A percentile compares a stretch with the other conserved stretches of the same genome.
phyloP scores from a whole-genome alignment of 2,888 invertebrate genomes.

The Koerneria pararmatus region DNA sequence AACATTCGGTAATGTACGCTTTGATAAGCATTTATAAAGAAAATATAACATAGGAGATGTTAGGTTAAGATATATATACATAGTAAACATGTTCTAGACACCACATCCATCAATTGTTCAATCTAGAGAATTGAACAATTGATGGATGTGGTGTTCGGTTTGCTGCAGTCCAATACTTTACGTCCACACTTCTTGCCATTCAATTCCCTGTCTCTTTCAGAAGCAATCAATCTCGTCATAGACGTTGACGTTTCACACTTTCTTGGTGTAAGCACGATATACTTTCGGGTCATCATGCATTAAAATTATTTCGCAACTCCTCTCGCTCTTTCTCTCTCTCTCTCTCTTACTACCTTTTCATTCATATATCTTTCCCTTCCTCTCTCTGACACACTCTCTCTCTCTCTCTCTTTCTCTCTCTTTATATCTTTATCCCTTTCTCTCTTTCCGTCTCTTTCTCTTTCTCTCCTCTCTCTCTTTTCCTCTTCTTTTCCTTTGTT shows the following conservation, averaged over 20 bases:
- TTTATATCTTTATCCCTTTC: conserved; percentile 4
- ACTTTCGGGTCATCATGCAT: not conserved
- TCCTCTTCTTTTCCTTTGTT: conserved; percentile 1
- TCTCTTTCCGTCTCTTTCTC: not conserved
- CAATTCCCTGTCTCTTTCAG: not conserved
- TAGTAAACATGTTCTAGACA: no score
- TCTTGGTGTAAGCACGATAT: no score
- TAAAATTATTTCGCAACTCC: not conserved
- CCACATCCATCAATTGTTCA: no score
- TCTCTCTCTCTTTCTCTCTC: not conserved
- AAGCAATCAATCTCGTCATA: no score
- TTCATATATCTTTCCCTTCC: not conserved
- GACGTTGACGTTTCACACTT: no score
- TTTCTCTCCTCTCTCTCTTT: not conserved
- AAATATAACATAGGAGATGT: no score
- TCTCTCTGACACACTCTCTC: not conserved
- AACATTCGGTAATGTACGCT: no score
- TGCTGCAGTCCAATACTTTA: no score
- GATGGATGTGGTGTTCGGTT: no score
- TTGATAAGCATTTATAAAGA: no score
- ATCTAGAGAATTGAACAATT: no score
- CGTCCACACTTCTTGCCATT: not conserved
- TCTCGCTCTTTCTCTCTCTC: not conserved
- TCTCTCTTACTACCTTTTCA: not conserved
- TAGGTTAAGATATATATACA: no score